Evolutionary conservation across 2,888 invertebrate genomes (phyloP).

Genomic region (Dasysyrphus tricinctus): DNA sequence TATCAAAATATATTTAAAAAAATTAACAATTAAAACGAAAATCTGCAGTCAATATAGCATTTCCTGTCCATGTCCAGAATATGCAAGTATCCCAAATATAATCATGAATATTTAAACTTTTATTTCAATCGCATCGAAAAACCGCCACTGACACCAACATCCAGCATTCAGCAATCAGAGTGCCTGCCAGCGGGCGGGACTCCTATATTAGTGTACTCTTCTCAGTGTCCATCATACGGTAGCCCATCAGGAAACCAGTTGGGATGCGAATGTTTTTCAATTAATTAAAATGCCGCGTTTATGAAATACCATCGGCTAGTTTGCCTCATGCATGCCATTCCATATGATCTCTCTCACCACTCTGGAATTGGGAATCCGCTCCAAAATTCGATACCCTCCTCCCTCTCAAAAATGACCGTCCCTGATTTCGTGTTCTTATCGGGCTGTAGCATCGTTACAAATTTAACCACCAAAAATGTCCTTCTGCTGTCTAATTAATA

Average conservation of each 20-base stretch:
- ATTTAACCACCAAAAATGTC: constrained; percentile 75
- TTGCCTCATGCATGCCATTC: constrained; percentile 64
- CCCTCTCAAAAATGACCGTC: constrained; percentile 4
- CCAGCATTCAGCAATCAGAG: background rate
- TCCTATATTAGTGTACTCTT: background rate
- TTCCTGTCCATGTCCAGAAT: constrained; percentile 70
- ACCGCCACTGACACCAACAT: constrained; percentile 54
- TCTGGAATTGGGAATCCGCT: constrained; percentile 65
- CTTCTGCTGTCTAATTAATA: constrained; percentile 73
- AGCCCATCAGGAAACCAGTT: background rate
- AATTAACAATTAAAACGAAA: constrained; percentile 40
- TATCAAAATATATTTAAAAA: constrained; percentile 54
- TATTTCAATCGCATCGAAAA: constrained; percentile 42
- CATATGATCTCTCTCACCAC: constrained; percentile 58
- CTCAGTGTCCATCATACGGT: too few species aligned
- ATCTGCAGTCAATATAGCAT: constrained; percentile 57
- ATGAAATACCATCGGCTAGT: constrained; percentile 70
- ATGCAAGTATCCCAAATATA: constrained; percentile 36
- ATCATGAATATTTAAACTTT: constrained; percentile 74
- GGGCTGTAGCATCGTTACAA: constrained; percentile 67
- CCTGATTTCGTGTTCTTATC: constrained; percentile 54
- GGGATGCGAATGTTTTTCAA: constrained; percentile 57
- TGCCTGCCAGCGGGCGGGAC: constrained; percentile 15
- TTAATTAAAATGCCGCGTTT: constrained; percentile 74
- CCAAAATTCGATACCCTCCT: constrained; percentile 67